Evolutionary conservation across 2,113 vertebrate genomes (phyloP).

Genomic region (Proteles cristata): DNA sequence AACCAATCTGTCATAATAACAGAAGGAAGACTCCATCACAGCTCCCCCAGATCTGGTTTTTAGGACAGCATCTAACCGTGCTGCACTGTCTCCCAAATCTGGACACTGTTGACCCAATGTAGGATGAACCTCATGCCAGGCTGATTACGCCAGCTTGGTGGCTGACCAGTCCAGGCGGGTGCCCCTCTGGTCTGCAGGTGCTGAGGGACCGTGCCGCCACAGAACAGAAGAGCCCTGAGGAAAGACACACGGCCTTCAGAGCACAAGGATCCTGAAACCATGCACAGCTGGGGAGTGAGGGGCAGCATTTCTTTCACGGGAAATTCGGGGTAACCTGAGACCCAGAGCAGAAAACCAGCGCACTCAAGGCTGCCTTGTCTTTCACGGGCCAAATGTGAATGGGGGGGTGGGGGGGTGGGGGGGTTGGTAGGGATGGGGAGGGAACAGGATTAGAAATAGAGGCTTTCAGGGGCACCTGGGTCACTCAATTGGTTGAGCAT

Average conservation of each 20-base stretch:
- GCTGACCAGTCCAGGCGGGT: background rate
- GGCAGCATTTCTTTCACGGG: background rate
- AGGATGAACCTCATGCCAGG: background rate
- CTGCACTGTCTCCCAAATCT: background rate
- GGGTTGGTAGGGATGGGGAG: accelerated
- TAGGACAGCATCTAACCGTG: background rate
- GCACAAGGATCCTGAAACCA: background rate
- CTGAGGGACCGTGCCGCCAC: background rate
- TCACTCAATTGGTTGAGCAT: too few species aligned
- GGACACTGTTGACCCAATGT: background rate
- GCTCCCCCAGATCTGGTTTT: background rate
- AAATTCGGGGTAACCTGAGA: background rate
- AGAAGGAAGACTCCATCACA: background rate
- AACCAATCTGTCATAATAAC: background rate
- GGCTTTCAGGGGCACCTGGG: background rate
- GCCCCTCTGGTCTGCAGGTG: background rate
- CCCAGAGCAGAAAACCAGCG: background rate
- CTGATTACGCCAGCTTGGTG: background rate
- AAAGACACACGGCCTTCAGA: background rate
- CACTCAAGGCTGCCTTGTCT: background rate
- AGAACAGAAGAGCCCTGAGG: background rate
- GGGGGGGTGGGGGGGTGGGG: too few species aligned
- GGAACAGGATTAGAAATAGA: background rate
- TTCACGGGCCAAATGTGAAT: background rate
- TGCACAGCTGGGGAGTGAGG: too few species aligned